These are phyloP conservation scores for Danionella cerebrum DNA, from an alignment of 2,113 vertebrate genomes.

Conservation along the genomic window DNA sequence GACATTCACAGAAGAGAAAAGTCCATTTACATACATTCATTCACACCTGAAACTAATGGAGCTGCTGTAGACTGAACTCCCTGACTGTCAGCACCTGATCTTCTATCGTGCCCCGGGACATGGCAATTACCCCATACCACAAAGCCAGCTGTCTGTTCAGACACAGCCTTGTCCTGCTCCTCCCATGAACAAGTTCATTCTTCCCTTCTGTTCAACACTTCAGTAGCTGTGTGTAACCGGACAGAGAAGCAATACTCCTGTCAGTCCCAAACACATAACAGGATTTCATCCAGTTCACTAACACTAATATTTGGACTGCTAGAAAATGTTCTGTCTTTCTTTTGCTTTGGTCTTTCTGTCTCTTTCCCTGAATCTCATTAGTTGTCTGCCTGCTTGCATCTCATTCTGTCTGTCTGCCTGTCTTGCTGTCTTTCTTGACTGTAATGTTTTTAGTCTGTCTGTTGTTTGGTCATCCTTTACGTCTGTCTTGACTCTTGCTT, in stretches of 20 bases:
- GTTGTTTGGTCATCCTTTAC: no score
- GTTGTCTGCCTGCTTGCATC: no score
- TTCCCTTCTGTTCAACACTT: background rate
- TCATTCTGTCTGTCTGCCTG: no score
- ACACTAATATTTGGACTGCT: constrained; percentile 31
- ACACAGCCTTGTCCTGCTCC: constrained; percentile 13
- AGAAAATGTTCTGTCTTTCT: no score
- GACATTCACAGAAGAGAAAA: background rate
- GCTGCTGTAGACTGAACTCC: constrained; percentile 28
- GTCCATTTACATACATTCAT: background rate
- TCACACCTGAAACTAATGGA: background rate
- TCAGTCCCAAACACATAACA: constrained; percentile 39
- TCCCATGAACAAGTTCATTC: constrained; percentile 8
- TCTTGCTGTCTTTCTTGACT: no score
- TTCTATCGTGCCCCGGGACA: constrained; percentile 27
- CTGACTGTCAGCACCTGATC: constrained; percentile 24
- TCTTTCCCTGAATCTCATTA: no score
- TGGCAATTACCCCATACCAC: constrained; percentile 40
- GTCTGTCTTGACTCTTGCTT: no score
- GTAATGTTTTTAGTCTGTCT: no score
- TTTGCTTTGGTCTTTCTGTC: no score
- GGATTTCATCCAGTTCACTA: no score
- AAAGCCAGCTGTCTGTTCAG: constrained; percentile 34
- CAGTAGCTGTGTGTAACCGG: background rate
- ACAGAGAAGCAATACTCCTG: background rate